A percentile compares a stretch with the other conserved stretches of the same genome.
Evolutionary conservation across 2,113 vertebrate species (phyloP).

Genomic region (Scalopus aquaticus): DNA sequence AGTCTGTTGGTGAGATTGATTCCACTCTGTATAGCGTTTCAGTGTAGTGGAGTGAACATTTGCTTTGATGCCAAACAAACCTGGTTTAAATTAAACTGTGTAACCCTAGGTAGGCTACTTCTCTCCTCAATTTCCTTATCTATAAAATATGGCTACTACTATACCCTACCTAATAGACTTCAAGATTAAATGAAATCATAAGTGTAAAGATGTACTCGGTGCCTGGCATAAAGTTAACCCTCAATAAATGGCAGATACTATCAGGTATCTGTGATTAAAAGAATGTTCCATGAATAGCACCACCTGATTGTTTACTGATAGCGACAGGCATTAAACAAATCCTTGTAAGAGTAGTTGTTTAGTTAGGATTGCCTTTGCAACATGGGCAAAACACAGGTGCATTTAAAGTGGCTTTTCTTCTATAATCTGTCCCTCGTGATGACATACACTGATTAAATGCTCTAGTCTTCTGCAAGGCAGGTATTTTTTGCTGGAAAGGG

Average conservation of each 20-base stretch:
- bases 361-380: neutral
- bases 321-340: neutral
- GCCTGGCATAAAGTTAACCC: neutral
- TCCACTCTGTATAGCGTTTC: neutral
- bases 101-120: neutral
- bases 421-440: neutral
- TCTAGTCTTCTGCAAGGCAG: neutral
- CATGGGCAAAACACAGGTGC: neutral
- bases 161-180: neutral
- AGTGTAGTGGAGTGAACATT: neutral
- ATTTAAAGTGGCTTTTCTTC: neutral
- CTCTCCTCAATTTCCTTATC: neutral
- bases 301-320: neutral
- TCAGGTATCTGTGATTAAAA: neutral
- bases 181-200: neutral
- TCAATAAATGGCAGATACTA: neutral
- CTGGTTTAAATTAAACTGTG: neutral
- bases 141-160: neutral
- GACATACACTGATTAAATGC: neutral
- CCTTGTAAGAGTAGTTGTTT: neutral
- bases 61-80: neutral
- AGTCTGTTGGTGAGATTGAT: neutral
- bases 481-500: neutral
- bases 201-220: neutral
- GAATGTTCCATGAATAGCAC: neutral